phyloP scores from a whole-genome alignment of 2,113 vertebrate genomes.

The Pogonocichla stellata region DNA sequence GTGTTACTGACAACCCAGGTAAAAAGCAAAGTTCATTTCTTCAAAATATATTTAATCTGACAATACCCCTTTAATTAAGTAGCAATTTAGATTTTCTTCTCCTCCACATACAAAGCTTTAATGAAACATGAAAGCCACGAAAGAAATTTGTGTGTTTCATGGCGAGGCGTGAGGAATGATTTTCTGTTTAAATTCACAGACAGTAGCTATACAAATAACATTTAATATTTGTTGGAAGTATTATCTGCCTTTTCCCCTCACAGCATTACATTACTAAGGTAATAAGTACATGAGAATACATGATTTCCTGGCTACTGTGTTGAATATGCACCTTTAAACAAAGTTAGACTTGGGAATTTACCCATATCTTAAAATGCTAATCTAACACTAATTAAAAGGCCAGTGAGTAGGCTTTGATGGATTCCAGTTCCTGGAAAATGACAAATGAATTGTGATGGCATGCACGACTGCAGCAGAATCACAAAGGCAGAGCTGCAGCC shows the following conservation, averaged over 20 bases:
- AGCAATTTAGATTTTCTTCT: conserved; percentile 53
- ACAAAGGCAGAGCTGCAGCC: neutral
- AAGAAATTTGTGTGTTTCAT: conserved; percentile 52
- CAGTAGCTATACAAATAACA: conserved; percentile 55
- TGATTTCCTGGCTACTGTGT: conserved; percentile 51
- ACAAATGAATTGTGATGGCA: conserved; percentile 51
- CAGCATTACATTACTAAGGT: conserved; percentile 57
- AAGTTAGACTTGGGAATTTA: conserved; percentile 68
- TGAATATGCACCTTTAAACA: conserved; percentile 65
- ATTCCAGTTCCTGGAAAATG: conserved; percentile 40
- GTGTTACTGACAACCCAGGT: conserved; percentile 49
- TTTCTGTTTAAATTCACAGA: conserved; percentile 61
- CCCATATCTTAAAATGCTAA: conserved; percentile 61
- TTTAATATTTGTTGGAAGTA: conserved; percentile 64
- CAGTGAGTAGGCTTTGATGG: conserved; percentile 38
- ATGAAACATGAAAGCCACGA: conserved; percentile 55
- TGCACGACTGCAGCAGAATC: conserved; percentile 36
- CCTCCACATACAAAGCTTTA: conserved; percentile 44
- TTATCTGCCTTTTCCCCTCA: conserved; percentile 51
- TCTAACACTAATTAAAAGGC: conserved; percentile 67
- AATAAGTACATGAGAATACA: conserved; percentile 60
- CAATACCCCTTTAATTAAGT: conserved; percentile 55
- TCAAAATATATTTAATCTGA: conserved; percentile 59
- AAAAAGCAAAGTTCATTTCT: conserved; percentile 56
- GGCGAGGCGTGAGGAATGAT: neutral